A percentile compares a stretch with the other conserved stretches of the same genome.
These are phyloP conservation scores for Chiloscyllium punctatum DNA, from an alignment of 2,797 vertebrate genomes.

Conservation along the genomic window DNA sequence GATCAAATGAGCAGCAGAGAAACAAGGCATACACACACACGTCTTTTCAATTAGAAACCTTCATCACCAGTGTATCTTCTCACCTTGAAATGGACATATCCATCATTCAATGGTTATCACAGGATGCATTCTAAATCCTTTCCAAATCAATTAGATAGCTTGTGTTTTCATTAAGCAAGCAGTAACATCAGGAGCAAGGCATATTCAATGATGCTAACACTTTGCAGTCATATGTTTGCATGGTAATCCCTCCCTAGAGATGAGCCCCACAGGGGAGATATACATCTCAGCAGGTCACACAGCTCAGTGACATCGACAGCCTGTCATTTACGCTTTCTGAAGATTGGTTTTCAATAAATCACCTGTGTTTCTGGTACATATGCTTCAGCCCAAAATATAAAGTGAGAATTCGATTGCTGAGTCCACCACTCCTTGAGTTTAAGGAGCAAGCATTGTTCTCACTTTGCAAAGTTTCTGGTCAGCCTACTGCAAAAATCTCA, in stretches of 20 bases:
- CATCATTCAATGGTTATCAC: neutral
- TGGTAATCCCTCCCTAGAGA: neutral
- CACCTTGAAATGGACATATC: neutral
- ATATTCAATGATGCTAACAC: neutral
- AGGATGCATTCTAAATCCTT: neutral
- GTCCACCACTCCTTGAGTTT: neutral
- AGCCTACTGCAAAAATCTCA: neutral
- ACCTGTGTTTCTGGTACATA: neutral
- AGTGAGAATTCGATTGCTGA: neutral
- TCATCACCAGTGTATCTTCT: neutral
- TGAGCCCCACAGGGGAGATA: neutral
- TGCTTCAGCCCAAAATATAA: neutral
- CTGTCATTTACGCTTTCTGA: neutral
- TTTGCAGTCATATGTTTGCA: neutral
- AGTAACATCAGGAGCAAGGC: neutral
- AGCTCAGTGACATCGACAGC: neutral
- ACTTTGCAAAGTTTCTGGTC: neutral
- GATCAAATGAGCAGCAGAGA: neutral
- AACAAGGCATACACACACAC: neutral
- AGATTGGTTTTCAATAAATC: neutral
- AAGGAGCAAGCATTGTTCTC: too few species aligned
- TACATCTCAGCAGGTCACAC: neutral
- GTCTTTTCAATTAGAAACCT: neutral
- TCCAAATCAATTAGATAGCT: slow-evolving; percentile 6
- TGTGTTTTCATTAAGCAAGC: neutral